Evolutionary conservation across 2,797 vertebrate species (phyloP).

Genomic region (Picus viridis): DNA sequence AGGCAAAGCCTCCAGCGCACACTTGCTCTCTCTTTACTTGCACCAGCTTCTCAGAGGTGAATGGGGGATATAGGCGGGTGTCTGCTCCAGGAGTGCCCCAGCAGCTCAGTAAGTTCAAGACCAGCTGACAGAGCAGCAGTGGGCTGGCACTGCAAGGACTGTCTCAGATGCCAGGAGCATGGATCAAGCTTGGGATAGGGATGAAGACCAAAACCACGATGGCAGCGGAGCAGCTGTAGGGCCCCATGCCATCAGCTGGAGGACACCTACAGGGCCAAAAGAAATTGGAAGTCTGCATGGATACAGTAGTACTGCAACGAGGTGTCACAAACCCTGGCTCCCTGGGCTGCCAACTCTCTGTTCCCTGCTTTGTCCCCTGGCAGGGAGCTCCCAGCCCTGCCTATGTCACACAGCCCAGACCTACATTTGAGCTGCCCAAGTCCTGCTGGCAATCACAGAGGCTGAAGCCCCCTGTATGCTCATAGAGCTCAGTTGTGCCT

Average conservation of each 20-base stretch:
- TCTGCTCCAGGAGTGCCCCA: not conserved
- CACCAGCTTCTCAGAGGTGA: not conserved
- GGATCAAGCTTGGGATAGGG: fast-evolving
- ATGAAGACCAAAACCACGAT: not conserved
- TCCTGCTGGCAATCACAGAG: fast-evolving
- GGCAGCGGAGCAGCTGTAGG: not conserved
- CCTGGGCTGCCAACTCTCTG: not conserved
- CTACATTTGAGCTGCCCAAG: not conserved
- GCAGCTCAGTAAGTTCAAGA: not conserved
- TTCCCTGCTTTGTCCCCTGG: not conserved
- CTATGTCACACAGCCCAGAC: not conserved
- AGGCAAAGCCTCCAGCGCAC: conserved; percentile 4
- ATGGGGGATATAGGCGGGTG: fast-evolving
- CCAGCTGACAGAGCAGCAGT: not conserved
- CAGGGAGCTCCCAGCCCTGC: not conserved
- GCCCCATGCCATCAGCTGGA: not conserved
- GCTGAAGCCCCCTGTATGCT: not conserved
- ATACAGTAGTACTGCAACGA: not conserved
- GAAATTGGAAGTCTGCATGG: not conserved
- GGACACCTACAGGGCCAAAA: fast-evolving
- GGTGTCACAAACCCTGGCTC: not conserved
- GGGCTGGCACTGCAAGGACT: not conserved
- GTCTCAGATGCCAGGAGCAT: not conserved
- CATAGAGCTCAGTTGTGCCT: not conserved
- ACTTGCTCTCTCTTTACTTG: not conserved